Conservation (phyloP, 2,888 invertebrate genomes). For the Drosophila mercatorum region DNA sequence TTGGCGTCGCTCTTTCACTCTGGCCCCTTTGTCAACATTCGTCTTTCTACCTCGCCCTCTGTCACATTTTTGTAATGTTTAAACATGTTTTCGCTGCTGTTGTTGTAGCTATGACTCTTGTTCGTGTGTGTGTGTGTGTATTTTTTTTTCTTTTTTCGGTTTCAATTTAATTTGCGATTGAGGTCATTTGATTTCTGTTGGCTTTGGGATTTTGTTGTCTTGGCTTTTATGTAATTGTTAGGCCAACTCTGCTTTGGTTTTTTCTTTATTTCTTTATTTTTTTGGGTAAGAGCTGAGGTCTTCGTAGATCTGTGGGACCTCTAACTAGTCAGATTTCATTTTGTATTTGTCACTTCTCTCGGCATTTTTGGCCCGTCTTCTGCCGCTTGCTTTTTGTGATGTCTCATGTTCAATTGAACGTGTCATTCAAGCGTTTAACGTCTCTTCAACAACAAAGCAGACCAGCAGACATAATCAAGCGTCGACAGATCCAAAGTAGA, state of each 20-base stretch:
- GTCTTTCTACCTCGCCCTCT: conserved; percentile 10
- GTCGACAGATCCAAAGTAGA: conserved; percentile 17
- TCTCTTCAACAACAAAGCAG: conserved; percentile 49
- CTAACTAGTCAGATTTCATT: conserved; percentile 48
- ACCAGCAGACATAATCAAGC: conserved; percentile 26
- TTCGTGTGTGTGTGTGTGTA: neutral
- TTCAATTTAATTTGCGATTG: conserved; percentile 75
- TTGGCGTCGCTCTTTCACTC: neutral
- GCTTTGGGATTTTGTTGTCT: conserved; percentile 41
- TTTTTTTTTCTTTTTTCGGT: conserved; percentile 9
- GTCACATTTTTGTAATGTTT: conserved; percentile 42
- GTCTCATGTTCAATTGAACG: conserved; percentile 75
- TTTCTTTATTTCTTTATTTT: conserved; percentile 6
- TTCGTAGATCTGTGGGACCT: conserved; percentile 34
- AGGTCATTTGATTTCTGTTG: conserved; percentile 71
- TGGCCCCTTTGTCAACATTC: neutral
- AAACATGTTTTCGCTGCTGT: conserved; percentile 36
- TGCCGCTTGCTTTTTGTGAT: conserved; percentile 24
- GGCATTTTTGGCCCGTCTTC: neutral
- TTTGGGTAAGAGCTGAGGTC: conserved; percentile 41
- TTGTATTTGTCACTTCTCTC: conserved; percentile 42
- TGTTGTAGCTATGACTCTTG: neutral
- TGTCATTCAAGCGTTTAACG: conserved; percentile 74
- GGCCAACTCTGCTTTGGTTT: conserved; percentile 34
- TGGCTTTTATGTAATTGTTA: conserved; percentile 58